Evolutionary conservation across 35 echinoderm and acorn worm species (phyloP).

Genomic region (Ptychodera flava): DNA sequence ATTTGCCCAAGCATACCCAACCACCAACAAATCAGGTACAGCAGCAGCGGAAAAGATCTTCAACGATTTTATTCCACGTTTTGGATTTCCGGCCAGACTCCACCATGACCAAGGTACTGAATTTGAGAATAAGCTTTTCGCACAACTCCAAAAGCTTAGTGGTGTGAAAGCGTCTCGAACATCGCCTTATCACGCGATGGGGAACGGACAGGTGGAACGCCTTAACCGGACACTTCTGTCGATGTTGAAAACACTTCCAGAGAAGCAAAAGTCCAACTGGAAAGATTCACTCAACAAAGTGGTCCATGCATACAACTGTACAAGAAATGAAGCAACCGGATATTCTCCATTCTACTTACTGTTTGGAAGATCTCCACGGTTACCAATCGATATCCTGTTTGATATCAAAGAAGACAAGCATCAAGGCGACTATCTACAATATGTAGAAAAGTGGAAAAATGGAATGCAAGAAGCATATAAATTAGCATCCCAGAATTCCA

Average conservation of each 20-base stretch:
- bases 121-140: conserved; percentile 38
- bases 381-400: conserved; percentile 65
- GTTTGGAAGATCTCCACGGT: conserved; percentile 50
- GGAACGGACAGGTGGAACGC: conserved; percentile 37
- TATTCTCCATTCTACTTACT: conserved; percentile 61
- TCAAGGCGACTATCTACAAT: conserved; percentile 13
- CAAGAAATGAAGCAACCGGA: conserved; percentile 45
- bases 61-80: conserved; percentile 27
- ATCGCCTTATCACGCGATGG: conserved; percentile 60
- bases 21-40: conserved; percentile 16
- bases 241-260: conserved; percentile 39
- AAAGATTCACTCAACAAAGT: conserved; percentile 39
- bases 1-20: conserved; percentile 55
- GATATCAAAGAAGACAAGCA: background rate
- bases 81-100: conserved; percentile 32
- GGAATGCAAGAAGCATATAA: conserved; percentile 44
- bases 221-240: conserved; percentile 40
- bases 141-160: conserved; percentile 8
- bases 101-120: conserved; percentile 39
- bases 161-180: conserved; percentile 43
- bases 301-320: conserved; percentile 77
- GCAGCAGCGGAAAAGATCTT: conserved; percentile 42
- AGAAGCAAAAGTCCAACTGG: conserved; percentile 36
- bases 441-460: conserved; percentile 43
- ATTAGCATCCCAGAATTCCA: no score